phyloP scores from a whole-genome alignment of 2,888 invertebrate species.

The Agrotis clavis region DNA sequence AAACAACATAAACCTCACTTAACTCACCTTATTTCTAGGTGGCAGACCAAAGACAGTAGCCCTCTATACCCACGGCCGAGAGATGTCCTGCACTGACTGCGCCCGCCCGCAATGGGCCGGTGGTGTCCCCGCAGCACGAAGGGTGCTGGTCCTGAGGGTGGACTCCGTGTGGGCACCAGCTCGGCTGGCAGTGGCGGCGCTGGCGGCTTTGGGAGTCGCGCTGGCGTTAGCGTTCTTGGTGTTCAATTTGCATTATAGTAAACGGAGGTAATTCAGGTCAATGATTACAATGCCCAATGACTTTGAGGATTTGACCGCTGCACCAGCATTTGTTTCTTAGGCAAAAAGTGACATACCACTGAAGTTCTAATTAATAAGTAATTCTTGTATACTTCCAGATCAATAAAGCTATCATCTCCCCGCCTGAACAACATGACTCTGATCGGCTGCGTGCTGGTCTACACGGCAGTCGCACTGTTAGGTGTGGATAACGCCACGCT shows the following conservation, averaged over 20 bases:
- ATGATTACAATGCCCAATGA: too few relatives aligned
- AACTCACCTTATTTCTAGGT: constrained; percentile 81
- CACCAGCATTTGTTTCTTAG: too few relatives aligned
- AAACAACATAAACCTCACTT: neutral
- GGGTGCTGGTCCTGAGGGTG: constrained; percentile 94
- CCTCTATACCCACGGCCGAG: constrained; percentile 92
- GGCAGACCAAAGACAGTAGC: constrained; percentile 94
- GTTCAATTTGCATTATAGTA: constrained; percentile 96
- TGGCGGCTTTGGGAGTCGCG: constrained; percentile 94
- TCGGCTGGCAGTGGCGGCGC: constrained; percentile 93
- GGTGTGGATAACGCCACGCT: constrained; percentile 96
- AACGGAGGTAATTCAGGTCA: constrained; percentile 92
- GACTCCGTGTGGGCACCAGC: constrained; percentile 95
- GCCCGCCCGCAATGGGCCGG: constrained; percentile 93
- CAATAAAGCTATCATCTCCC: constrained; percentile 97
- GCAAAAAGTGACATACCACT: too few relatives aligned
- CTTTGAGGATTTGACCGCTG: too few relatives aligned
- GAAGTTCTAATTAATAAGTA: neutral
- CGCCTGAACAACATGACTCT: constrained; percentile 97
- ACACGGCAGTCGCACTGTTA: constrained; percentile 96
- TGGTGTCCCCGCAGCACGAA: constrained; percentile 95
- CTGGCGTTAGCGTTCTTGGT: constrained; percentile 94
- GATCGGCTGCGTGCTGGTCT: constrained; percentile 97
- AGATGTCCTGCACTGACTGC: constrained; percentile 93
- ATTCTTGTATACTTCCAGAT: constrained; percentile 87